phyloP scores from a whole-genome alignment of 53 echinoderm and acorn worm species.

The Arbacia lixula region DNA sequence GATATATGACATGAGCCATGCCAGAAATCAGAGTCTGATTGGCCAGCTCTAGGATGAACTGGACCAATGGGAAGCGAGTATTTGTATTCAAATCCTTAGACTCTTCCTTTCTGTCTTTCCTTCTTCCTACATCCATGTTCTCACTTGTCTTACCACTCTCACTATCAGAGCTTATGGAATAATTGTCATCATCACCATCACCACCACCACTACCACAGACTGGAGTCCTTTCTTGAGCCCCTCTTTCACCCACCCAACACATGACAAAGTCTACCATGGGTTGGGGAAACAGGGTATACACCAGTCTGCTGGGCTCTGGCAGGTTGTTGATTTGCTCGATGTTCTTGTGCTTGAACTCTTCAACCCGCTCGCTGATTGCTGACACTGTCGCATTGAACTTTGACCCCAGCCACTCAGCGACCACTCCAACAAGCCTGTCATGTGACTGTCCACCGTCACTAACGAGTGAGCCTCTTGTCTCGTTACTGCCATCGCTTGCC shows the following conservation, averaged over 20 bases:
- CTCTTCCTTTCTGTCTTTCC: neutral
- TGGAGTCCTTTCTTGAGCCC: too few relatives aligned
- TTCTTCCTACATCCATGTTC: neutral
- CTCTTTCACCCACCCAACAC: constrained; percentile 30
- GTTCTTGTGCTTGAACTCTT: constrained; percentile 50
- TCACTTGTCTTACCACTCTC: neutral
- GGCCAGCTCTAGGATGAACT: constrained; percentile 54
- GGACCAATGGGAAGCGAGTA: constrained; percentile 49
- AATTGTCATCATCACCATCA: neutral
- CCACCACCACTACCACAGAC: neutral
- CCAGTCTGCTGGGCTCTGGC: constrained; percentile 40
- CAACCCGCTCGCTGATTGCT: constrained; percentile 35
- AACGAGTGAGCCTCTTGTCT: too few relatives aligned
- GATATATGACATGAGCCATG: constrained; percentile 58
- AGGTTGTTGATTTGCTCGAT: constrained; percentile 51
- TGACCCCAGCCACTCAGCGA: constrained; percentile 43
- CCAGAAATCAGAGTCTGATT: constrained; percentile 66
- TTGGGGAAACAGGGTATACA: constrained; percentile 43
- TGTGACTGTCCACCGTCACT: neutral
- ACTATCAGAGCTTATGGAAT: neutral
- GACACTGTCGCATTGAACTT: constrained; percentile 28
- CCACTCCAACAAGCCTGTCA: neutral
- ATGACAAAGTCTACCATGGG: constrained; percentile 43
- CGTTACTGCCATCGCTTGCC: too few relatives aligned
- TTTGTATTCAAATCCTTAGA: neutral